Evolutionary conservation across 2,888 invertebrate species (phyloP).

Genomic region (Amphipoea lucens): DNA sequence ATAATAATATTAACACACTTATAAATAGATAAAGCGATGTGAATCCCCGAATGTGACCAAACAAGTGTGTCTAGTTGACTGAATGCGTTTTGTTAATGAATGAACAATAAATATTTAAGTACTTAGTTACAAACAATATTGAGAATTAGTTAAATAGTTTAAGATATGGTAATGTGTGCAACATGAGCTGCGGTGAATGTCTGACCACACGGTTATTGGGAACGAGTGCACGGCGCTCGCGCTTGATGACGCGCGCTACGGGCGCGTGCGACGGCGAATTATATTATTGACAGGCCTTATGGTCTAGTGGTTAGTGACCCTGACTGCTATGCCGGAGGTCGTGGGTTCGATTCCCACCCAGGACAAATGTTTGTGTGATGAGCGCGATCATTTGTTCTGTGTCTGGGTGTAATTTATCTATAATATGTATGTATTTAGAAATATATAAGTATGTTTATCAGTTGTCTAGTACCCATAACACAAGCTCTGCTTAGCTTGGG

Average conservation of each 20-base stretch:
- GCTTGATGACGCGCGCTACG: neutral
- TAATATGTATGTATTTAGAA: too few species aligned
- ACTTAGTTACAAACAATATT: neutral
- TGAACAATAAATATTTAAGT: slow-evolving; percentile 11
- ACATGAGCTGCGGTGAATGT: neutral
- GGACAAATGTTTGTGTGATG: too few species aligned
- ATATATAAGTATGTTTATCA: too few species aligned
- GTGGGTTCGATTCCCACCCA: too few species aligned
- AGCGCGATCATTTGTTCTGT: too few species aligned
- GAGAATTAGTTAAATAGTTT: neutral
- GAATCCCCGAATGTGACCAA: slow-evolving; percentile 44
- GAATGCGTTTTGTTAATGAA: slow-evolving; percentile 19
- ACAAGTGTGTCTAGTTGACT: slow-evolving; percentile 2
- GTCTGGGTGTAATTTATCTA: too few species aligned
- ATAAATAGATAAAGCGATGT: slow-evolving; percentile 19
- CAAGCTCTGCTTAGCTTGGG: too few species aligned
- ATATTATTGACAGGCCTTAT: too few species aligned
- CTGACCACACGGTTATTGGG: neutral
- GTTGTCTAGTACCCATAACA: too few species aligned
- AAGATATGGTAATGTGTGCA: neutral
- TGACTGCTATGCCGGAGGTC: too few species aligned
- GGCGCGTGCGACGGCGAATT: neutral
- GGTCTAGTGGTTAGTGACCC: too few species aligned
- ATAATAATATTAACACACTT: slow-evolving; percentile 21
- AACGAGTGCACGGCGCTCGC: neutral